Conservation (phyloP, 1,140 invertebrate genomes). For the Calephelis virginiensis region DNA sequence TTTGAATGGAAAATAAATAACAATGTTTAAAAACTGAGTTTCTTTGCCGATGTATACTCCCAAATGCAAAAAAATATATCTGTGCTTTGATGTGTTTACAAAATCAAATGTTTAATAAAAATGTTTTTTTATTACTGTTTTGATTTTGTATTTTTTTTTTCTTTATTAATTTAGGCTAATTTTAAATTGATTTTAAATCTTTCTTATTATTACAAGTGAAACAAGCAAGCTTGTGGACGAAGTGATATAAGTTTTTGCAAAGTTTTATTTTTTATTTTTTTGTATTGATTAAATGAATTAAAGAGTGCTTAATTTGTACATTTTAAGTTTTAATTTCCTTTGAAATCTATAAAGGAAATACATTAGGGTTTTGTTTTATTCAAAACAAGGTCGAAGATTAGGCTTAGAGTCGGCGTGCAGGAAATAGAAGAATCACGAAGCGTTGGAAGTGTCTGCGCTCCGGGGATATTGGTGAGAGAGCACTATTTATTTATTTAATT, state of each 20-base stretch:
- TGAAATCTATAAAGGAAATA: slow-evolving; percentile 10
- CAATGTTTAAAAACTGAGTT: slow-evolving; percentile 21
- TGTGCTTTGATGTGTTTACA: slow-evolving; percentile 24
- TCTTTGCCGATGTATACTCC: slow-evolving; percentile 22
- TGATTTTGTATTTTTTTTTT: slow-evolving; percentile 15
- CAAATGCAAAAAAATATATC: neutral
- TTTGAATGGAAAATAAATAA: slow-evolving; percentile 22
- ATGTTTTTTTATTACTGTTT: slow-evolving; percentile 20
- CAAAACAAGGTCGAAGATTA: slow-evolving; percentile 16
- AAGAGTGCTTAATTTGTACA: neutral
- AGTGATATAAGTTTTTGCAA: neutral
- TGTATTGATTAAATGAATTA: neutral
- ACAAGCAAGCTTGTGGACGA: neutral
- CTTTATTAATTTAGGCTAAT: neutral
- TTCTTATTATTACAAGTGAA: too few species aligned
- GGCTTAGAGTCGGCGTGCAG: slow-evolving; percentile 27
- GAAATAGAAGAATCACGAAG: slow-evolving; percentile 24
- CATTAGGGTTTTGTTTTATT: slow-evolving; percentile 17
- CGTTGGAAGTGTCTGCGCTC: slow-evolving; percentile 35
- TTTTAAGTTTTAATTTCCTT: slow-evolving; percentile 16
- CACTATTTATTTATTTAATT: slow-evolving; percentile 34
- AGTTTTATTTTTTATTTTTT: neutral
- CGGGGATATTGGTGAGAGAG: slow-evolving; percentile 54
- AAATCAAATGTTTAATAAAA: slow-evolving; percentile 25
- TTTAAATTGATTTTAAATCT: neutral